Evolutionary conservation across 2,888 invertebrate genomes (phyloP).

Genomic region (Ephialtes manifestator): DNA sequence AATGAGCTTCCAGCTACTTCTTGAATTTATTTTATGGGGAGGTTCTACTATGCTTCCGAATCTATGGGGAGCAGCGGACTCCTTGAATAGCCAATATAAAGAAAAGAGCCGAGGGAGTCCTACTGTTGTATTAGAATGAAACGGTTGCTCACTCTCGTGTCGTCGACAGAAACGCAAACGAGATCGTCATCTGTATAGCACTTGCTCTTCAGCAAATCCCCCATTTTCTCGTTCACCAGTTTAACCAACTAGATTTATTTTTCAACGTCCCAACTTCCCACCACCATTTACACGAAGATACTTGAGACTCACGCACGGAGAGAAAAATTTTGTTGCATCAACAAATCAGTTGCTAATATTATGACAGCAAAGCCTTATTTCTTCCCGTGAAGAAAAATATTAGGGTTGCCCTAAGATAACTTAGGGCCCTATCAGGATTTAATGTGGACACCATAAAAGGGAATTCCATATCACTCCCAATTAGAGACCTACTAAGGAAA

Average conservation of each 20-base stretch:
- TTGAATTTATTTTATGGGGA: neutral
- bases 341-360: no score
- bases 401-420: no score
- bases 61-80: constrained; percentile 2
- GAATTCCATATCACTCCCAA: no score
- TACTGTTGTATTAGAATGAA: neutral
- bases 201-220: neutral
- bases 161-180: constrained; percentile 14
- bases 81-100: neutral
- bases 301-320: no score
- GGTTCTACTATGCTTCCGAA: neutral
- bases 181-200: neutral
- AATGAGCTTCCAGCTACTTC: neutral
- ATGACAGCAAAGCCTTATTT: no score
- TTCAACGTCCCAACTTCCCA: neutral
- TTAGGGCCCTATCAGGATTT: no score
- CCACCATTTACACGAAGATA: no score
- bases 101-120: neutral
- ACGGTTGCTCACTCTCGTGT: neutral
- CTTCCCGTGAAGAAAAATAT: no score
- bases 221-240: neutral
- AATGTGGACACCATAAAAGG: no score
- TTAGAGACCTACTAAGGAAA: no score
- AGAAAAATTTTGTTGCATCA: no score
- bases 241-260: neutral